Evolutionary conservation across 2,888 invertebrate species (phyloP).

Genomic region (Endotricha flammealis): DNA sequence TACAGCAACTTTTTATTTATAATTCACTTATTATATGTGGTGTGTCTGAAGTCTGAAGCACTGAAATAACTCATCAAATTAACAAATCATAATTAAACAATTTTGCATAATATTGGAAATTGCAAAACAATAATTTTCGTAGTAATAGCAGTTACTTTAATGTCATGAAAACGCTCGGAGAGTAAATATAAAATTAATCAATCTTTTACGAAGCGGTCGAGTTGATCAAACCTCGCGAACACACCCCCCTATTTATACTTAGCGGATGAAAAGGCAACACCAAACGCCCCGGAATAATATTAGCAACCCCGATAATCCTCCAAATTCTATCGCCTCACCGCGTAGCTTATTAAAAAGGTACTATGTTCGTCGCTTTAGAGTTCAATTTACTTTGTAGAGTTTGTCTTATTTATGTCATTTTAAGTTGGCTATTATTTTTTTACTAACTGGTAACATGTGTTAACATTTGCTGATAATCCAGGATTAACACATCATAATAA

Average conservation of each 20-base stretch:
- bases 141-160: too few relatives aligned
- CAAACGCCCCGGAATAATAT: constrained; percentile 76
- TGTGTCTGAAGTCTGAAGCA: too few relatives aligned
- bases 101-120: too few relatives aligned
- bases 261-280: constrained; percentile 78
- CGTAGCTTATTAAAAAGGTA: constrained; percentile 32
- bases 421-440: constrained; percentile 44
- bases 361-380: constrained; percentile 33
- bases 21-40: too few relatives aligned
- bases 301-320: constrained; percentile 74
- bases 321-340: constrained; percentile 49
- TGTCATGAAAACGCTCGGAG: too few relatives aligned
- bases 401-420: constrained; percentile 29
- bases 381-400: constrained; percentile 27
- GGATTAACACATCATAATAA: constrained; percentile 79
- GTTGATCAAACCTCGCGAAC: constrained; percentile 62
- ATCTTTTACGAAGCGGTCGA: constrained; percentile 60
- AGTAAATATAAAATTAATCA: constrained; percentile 68
- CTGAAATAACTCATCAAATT: too few relatives aligned
- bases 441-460: constrained; percentile 77
- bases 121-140: too few relatives aligned
- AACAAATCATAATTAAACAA: too few relatives aligned
- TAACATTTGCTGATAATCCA: constrained; percentile 77
- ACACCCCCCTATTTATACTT: constrained; percentile 77
- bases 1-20: too few relatives aligned